phyloP scores from a whole-genome alignment of 92 coral and sea anemone species.

The Plumapathes pennacea region DNA sequence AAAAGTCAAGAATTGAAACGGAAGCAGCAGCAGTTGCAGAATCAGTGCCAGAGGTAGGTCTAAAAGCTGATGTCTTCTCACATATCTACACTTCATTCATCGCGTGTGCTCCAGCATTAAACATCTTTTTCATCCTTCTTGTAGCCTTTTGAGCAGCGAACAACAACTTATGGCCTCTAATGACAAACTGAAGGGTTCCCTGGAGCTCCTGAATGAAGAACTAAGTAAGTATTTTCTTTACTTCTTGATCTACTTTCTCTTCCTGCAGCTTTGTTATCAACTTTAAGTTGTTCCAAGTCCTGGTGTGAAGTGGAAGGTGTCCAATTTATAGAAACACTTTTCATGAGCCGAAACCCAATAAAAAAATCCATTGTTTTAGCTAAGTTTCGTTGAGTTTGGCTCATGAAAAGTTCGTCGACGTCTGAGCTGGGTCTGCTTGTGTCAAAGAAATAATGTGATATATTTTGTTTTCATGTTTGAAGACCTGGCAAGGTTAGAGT shows the following conservation, averaged over 20 bases:
- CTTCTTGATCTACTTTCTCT: neutral
- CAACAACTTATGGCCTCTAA: slow-evolving; percentile 89
- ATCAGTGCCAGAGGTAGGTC: slow-evolving; percentile 91
- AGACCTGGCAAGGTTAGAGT: slow-evolving; percentile 77
- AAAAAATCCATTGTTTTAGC: too few species aligned
- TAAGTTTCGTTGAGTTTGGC: too few species aligned
- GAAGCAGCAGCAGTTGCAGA: slow-evolving; percentile 87
- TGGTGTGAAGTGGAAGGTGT: too few species aligned
- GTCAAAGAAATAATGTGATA: neutral
- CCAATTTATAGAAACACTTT: too few species aligned
- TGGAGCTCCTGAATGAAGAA: slow-evolving; percentile 90
- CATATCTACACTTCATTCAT: too few species aligned
- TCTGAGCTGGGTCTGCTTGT: too few species aligned
- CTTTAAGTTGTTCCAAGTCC: too few species aligned
- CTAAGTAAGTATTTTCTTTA: slow-evolving; percentile 50
- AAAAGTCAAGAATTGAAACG: slow-evolving; percentile 82
- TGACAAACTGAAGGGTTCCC: slow-evolving; percentile 87
- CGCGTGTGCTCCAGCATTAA: too few species aligned
- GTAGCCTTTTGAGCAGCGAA: slow-evolving; percentile 85
- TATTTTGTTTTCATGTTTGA: neutral
- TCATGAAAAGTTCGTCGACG: too few species aligned
- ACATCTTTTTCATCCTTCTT: neutral
- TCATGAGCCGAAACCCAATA: too few species aligned
- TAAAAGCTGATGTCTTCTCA: neutral
- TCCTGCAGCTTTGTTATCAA: too few species aligned